Conservation (phyloP, 2,113 vertebrate genomes). For the Ceuthmochares aereus region DNA sequence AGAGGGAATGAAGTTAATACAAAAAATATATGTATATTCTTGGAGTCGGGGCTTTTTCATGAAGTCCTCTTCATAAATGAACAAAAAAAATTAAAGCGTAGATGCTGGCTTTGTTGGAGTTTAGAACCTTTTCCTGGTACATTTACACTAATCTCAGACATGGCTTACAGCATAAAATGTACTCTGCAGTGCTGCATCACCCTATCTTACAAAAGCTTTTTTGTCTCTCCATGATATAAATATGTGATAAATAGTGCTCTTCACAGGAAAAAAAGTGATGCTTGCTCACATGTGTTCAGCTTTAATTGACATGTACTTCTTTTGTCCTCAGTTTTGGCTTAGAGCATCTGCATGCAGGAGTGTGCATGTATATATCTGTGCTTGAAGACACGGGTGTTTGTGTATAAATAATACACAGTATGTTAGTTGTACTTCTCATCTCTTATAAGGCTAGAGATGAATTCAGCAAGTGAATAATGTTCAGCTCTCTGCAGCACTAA, state of each 20-base stretch:
- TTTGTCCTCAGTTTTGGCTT: conserved; percentile 65
- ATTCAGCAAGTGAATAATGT: conserved; percentile 50
- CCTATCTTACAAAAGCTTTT: conserved; percentile 2
- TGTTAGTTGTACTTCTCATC: conserved; percentile 64
- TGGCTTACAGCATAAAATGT: conserved; percentile 37
- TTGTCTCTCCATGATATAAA: background rate
- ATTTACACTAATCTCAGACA: conserved; percentile 42
- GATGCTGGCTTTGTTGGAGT: conserved; percentile 53
- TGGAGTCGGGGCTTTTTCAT: conserved; percentile 50
- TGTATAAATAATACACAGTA: conserved; percentile 61
- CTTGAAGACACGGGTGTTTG: conserved; percentile 17
- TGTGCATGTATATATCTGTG: background rate
- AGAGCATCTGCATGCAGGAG: background rate
- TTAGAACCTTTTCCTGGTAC: conserved; percentile 49
- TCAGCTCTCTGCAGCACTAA: conserved; percentile 5
- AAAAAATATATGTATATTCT: conserved; percentile 25
- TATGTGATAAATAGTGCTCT: conserved; percentile 53
- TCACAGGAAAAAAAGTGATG: conserved; percentile 23
- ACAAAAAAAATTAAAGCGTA: background rate
- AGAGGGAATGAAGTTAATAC: conserved; percentile 26
- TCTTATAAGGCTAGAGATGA: conserved; percentile 57
- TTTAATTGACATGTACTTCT: conserved; percentile 37
- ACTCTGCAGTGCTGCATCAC: background rate
- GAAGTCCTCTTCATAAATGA: conserved; percentile 34
- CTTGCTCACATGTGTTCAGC: conserved; percentile 53